Evolutionary conservation across 2,888 invertebrate genomes (phyloP).

Genomic region (Chloroclysta siterata): DNA sequence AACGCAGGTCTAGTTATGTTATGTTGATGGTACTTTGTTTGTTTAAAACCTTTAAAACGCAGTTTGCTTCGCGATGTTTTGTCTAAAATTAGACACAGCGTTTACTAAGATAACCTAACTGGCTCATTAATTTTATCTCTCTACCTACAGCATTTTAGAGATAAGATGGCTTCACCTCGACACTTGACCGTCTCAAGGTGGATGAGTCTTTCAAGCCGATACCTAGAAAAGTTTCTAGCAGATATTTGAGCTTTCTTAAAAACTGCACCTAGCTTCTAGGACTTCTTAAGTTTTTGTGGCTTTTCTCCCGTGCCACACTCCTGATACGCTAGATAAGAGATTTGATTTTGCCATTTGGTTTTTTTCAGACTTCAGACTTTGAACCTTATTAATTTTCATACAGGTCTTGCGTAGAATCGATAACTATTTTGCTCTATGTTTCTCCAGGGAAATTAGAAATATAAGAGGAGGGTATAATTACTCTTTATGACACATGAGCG

Average conservation of each 20-base stretch:
- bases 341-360: neutral
- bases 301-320: neutral
- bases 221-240: neutral
- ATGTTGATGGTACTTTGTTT: neutral
- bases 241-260: neutral
- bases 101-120: constrained; percentile 30
- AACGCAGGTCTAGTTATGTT: too few species aligned
- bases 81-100: constrained; percentile 26
- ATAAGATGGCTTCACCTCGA: constrained; percentile 33
- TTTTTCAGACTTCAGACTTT: neutral
- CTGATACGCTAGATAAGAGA: too few species aligned
- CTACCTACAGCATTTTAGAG: constrained; percentile 21
- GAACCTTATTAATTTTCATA: neutral
- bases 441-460: constrained; percentile 18
- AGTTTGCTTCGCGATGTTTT: constrained; percentile 1
- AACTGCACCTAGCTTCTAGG: too few species aligned
- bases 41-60: neutral
- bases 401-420: too few species aligned
- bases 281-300: too few species aligned
- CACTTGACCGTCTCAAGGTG: constrained; percentile 36
- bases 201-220: neutral
- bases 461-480: neutral
- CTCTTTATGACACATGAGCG: constrained; percentile 4
- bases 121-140: constrained; percentile 32
- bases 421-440: too few species aligned